phyloP scores from a whole-genome alignment of 1,140 invertebrate species.

The Argopecten irradians region DNA sequence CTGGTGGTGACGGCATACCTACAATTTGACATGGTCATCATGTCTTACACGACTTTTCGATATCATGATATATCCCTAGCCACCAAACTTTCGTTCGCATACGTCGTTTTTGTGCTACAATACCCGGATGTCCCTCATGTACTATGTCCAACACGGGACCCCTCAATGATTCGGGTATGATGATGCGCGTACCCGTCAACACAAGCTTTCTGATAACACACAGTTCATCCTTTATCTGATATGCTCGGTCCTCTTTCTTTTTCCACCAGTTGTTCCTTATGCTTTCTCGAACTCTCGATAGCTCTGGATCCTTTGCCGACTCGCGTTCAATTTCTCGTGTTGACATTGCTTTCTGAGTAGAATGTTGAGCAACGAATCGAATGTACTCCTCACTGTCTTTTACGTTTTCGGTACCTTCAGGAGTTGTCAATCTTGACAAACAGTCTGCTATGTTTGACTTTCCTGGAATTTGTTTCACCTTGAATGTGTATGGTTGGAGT shows the following conservation, averaged over 20 bases:
- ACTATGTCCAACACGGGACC: conserved; percentile 43
- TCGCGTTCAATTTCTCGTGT: conserved; percentile 38
- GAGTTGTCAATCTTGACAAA: too few relatives aligned
- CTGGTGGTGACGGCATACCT: not conserved
- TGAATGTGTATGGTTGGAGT: conserved; percentile 37
- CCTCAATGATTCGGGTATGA: conserved; percentile 34
- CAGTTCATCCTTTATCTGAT: conserved; percentile 48
- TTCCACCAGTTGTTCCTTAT: conserved; percentile 24
- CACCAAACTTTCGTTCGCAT: conserved; percentile 56
- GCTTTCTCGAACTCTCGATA: conserved; percentile 31
- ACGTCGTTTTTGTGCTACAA: conserved; percentile 48
- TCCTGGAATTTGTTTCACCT: not conserved
- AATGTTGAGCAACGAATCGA: not conserved
- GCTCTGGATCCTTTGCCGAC: conserved; percentile 38
- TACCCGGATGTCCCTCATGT: conserved; percentile 52
- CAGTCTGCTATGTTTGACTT: too few relatives aligned
- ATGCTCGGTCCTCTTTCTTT: conserved; percentile 24
- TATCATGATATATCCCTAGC: conserved; percentile 54
- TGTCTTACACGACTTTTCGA: conserved; percentile 39
- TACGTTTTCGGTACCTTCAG: too few relatives aligned
- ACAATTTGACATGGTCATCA: conserved; percentile 55
- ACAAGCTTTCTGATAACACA: conserved; percentile 52
- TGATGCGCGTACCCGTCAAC: conserved; percentile 45
- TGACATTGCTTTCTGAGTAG: conserved; percentile 34
- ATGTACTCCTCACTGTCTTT: conserved; percentile 35